phyloP scores from a whole-genome alignment of 2,888 invertebrate species.

The Amaurobius ferox region DNA sequence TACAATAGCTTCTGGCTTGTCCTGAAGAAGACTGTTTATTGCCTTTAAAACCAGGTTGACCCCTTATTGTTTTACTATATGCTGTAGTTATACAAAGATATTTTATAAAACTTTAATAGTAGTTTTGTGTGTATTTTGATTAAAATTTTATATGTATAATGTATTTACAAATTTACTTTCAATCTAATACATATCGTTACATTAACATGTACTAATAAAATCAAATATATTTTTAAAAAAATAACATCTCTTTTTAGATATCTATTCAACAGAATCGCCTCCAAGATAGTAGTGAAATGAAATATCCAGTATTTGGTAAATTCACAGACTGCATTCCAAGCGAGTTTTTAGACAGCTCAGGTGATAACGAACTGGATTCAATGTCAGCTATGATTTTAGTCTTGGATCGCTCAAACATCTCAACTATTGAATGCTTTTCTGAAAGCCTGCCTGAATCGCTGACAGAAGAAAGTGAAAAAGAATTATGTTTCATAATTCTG shows the following conservation, averaged over 20 bases:
- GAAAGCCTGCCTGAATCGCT: constrained; percentile 40
- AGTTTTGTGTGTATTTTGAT: too few relatives aligned
- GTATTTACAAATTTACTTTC: too few relatives aligned
- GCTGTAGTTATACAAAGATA: too few relatives aligned
- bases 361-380: constrained; percentile 39
- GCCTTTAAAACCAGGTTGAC: too few relatives aligned
- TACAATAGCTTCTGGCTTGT: too few relatives aligned
- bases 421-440: constrained; percentile 60
- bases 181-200: too few relatives aligned
- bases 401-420: constrained; percentile 46
- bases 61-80: too few relatives aligned
- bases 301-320: constrained; percentile 67
- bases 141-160: background rate
- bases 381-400: constrained; percentile 57
- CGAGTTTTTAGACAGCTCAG: constrained; percentile 37
- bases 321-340: constrained; percentile 46
- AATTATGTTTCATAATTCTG: constrained; percentile 87
- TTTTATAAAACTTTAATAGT: too few relatives aligned
- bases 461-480: constrained; percentile 76
- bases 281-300: constrained; percentile 34
- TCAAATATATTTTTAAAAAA: background rate
- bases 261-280: constrained; percentile 42
- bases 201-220: background rate
- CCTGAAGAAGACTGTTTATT: too few relatives aligned
- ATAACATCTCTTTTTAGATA: constrained; percentile 32